phyloP scores from a whole-genome alignment of 2,888 invertebrate species.

The Xylocampa areola region DNA sequence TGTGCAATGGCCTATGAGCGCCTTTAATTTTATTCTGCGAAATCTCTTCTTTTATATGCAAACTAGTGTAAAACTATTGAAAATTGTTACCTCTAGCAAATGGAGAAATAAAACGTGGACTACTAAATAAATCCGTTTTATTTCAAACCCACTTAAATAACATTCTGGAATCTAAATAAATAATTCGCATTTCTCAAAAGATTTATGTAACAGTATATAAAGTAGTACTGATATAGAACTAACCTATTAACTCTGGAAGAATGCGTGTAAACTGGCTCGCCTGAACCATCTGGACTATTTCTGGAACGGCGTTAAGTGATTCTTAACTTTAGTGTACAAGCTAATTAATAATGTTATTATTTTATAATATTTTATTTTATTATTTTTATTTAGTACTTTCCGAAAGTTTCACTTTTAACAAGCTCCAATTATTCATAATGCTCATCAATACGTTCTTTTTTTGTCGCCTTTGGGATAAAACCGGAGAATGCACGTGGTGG shows the following conservation, averaged over 20 bases:
- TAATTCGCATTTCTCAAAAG: slow-evolving; percentile 5
- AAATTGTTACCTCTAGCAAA: too few relatives aligned
- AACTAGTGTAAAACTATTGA: too few relatives aligned
- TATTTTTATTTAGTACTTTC: too few relatives aligned
- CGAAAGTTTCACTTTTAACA: too few relatives aligned
- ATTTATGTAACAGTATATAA: slow-evolving; percentile 21
- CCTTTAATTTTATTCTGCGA: too few relatives aligned
- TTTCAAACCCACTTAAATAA: not conserved
- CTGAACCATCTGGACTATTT: slow-evolving; percentile 24
- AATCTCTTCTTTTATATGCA: too few relatives aligned
- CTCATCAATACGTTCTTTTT: too few relatives aligned
- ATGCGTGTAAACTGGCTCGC: slow-evolving; percentile 35
- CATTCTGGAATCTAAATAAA: slow-evolving; percentile 19
- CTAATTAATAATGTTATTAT: slow-evolving; percentile 1
- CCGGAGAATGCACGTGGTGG: too few relatives aligned
- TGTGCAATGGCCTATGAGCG: too few relatives aligned
- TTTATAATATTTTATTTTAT: too few relatives aligned
- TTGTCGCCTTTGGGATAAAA: too few relatives aligned
- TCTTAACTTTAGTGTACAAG: slow-evolving; percentile 6
- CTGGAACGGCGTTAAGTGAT: slow-evolving; percentile 21
- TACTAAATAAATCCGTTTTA: not conserved
- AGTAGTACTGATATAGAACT: slow-evolving; percentile 31
- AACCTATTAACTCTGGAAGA: slow-evolving; percentile 48
- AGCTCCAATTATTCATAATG: too few relatives aligned
- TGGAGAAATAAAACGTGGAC: not conserved